Evolutionary conservation across 2,113 vertebrate species (phyloP).

Genomic region (Sphaerodactylus townsendi): DNA sequence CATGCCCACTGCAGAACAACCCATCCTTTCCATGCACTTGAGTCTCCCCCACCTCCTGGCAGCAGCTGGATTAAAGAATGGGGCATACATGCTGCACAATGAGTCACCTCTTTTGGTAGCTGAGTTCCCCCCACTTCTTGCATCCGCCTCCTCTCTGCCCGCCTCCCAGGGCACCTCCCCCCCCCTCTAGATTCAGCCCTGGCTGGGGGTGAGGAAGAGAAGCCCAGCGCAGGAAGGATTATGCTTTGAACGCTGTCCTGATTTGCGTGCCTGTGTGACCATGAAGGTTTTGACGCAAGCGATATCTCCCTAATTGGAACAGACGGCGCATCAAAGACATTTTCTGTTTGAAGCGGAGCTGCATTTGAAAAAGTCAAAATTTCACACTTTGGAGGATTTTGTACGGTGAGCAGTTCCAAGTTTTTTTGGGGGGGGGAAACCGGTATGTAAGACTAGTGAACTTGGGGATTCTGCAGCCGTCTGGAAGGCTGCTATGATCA

Average conservation of each 20-base stretch:
- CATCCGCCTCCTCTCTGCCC: no score
- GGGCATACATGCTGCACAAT: no score
- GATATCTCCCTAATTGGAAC: neutral
- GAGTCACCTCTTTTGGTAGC: no score
- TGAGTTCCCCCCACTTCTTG: no score
- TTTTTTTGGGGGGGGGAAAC: no score
- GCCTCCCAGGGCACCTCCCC: no score
- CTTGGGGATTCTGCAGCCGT: neutral
- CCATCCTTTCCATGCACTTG: no score
- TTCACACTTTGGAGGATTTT: conserved; percentile 11
- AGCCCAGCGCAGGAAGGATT: neutral
- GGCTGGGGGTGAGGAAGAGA: neutral
- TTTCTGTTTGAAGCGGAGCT: neutral
- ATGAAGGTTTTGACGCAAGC: conserved; percentile 18
- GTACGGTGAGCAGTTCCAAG: neutral
- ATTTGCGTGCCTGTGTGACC: neutral
- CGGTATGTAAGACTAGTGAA: neutral
- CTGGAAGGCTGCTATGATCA: neutral
- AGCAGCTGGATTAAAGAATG: no score
- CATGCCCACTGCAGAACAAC: no score
- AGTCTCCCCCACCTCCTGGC: no score
- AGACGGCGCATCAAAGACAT: neutral
- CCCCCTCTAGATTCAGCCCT: no score
- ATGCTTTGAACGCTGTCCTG: conserved; percentile 4
- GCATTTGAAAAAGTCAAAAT: neutral